Conservation (phyloP, 2,888 invertebrate species). For the Dichetophora obliterata region DNA sequence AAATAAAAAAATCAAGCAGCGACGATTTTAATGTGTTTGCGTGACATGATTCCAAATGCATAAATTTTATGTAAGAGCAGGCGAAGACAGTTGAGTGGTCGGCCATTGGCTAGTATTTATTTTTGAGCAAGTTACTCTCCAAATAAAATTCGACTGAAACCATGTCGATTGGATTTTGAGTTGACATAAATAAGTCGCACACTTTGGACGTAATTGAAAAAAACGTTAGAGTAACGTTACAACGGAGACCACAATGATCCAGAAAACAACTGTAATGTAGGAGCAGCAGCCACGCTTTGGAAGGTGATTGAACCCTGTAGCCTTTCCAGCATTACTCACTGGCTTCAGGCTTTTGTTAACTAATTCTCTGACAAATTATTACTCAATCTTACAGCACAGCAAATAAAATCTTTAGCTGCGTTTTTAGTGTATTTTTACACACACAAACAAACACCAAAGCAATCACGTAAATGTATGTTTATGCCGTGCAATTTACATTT, state of each 20-base stretch:
- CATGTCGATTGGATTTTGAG: too few species aligned
- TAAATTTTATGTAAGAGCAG: constrained; percentile 8
- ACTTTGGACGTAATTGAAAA: background rate
- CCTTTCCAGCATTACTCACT: constrained; percentile 12
- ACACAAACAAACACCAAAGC: too few species aligned
- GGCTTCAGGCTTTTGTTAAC: background rate
- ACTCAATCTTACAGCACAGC: background rate
- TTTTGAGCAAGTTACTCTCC: too few species aligned
- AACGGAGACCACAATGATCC: background rate
- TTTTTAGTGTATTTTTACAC: too few species aligned
- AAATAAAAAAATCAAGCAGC: background rate
- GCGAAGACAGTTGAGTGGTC: background rate
- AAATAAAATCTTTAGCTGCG: background rate
- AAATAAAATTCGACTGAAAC: too few species aligned
- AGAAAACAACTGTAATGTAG: background rate
- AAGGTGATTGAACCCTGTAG: constrained; percentile 19
- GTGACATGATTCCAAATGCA: constrained; percentile 38
- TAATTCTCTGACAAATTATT: background rate
- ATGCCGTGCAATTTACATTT: too few species aligned
- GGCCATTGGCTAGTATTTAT: background rate
- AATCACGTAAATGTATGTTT: too few species aligned
- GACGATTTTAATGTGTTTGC: constrained; percentile 20
- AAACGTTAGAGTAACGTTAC: too few species aligned
- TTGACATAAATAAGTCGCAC: background rate
- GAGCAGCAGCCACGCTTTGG: background rate